These are phyloP conservation scores for Atherinosoma microstoma DNA, from an alignment of 2,797 vertebrate genomes.

Conservation along the genomic window DNA sequence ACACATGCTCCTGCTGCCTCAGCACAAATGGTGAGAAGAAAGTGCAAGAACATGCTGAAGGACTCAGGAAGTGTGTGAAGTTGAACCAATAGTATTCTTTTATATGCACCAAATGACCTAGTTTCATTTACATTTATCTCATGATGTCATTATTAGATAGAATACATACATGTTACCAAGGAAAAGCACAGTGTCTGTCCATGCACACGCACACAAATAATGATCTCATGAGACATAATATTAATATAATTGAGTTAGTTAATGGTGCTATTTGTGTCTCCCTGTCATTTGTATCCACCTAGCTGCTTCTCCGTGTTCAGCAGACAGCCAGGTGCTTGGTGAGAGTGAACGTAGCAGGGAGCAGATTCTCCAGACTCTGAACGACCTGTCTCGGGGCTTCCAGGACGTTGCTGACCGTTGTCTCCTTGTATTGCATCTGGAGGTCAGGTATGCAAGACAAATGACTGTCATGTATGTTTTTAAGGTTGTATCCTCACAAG, in stretches of 20 bases:
- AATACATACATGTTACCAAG: conserved; percentile 6
- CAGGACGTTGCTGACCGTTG: conserved; percentile 97
- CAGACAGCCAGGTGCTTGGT: conserved; percentile 83
- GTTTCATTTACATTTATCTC: conserved; percentile 18
- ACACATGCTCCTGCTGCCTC: conserved; percentile 74
- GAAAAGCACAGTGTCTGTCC: not conserved
- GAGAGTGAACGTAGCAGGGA: conserved; percentile 90
- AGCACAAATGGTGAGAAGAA: conserved; percentile 68
- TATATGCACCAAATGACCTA: not conserved
- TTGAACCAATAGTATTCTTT: conserved; percentile 43
- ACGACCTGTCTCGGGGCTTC: conserved; percentile 90
- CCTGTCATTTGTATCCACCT: conserved; percentile 35
- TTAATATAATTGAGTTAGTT: conserved; percentile 3
- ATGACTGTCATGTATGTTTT: not conserved
- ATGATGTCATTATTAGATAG: conserved; percentile 27
- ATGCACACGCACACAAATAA: not conserved
- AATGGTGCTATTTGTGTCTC: conserved; percentile 17
- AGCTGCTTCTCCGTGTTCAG: conserved; percentile 83
- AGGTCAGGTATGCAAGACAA: conserved; percentile 89
- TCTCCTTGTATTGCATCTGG: conserved; percentile 93
- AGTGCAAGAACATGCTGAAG: conserved; percentile 67
- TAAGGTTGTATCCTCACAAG: not conserved
- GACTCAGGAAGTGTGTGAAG: conserved; percentile 50
- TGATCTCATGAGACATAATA: not conserved
- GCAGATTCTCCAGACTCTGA: conserved; percentile 93